Percentiles rank a stretch among this genome's conserved stretches.
Conservation (phyloP, 2,888 invertebrate species). For the Syrphus vitripennis region DNA sequence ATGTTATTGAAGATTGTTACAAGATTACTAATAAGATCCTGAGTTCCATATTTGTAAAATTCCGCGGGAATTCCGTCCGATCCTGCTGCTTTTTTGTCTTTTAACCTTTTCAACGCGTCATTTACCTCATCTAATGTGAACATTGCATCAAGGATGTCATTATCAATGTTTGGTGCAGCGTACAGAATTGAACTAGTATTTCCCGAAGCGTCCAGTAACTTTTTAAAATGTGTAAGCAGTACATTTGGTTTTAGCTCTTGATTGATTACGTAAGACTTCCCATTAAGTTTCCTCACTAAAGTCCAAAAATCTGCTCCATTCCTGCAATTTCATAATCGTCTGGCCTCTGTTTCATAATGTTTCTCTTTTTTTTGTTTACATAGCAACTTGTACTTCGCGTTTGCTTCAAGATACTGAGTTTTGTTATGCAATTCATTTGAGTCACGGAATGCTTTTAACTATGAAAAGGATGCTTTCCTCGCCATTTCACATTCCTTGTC, state of each 20-base stretch:
- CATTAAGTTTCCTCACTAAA: not conserved
- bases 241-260: not conserved
- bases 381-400: not conserved
- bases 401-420: not conserved
- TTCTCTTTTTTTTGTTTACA: not conserved
- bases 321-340: not conserved
- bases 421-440: not conserved
- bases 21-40: no score
- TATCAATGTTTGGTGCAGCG: not conserved
- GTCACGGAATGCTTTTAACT: not conserved
- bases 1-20: no score
- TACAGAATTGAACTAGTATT: not conserved
- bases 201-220: not conserved
- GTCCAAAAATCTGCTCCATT: not conserved
- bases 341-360: not conserved
- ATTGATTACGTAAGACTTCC: not conserved
- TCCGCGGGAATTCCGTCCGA: no score
- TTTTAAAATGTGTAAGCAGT: not conserved
- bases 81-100: not conserved
- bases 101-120: not conserved
- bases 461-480: not conserved
- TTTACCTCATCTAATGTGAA: not conserved
- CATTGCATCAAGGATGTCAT: not conserved
- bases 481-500: no score
- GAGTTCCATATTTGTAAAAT: not conserved